Evolutionary conservation across 2,888 invertebrate species (phyloP).

Genomic region (Pollenia angustigena): DNA sequence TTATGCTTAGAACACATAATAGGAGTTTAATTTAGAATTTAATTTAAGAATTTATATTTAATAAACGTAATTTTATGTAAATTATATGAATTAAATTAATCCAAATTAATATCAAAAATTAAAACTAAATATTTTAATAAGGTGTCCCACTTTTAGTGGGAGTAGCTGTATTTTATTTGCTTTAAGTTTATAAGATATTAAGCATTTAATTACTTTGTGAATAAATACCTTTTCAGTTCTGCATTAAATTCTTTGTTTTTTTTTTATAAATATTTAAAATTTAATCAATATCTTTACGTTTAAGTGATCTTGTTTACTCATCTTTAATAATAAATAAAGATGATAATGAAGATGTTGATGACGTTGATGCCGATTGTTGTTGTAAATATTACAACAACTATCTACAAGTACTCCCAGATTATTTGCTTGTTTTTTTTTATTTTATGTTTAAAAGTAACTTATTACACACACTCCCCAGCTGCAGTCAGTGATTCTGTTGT

Average conservation of each 20-base stretch:
- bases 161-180: too few relatives aligned
- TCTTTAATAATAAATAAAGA: neutral
- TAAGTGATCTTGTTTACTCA: conserved; percentile 39
- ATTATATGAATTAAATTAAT: too few relatives aligned
- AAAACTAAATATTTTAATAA: too few relatives aligned
- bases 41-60: too few relatives aligned
- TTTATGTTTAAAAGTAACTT: conserved; percentile 1
- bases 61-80: too few relatives aligned
- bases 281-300: conserved; percentile 31
- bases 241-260: neutral
- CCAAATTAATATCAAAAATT: too few relatives aligned
- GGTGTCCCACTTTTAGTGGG: too few relatives aligned
- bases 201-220: too few relatives aligned
- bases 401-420: neutral
- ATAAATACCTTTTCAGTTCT: neutral
- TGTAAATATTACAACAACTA: conserved; percentile 13
- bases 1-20: too few relatives aligned
- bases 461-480: neutral
- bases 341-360: neutral
- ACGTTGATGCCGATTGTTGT: neutral
- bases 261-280: neutral
- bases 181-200: too few relatives aligned
- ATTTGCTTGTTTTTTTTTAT: conserved; percentile 12
- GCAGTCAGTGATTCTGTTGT: neutral
- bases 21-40: too few relatives aligned